These are phyloP conservation scores for Ammospiza caudacuta DNA, from an alignment of 2,113 vertebrate genomes.

Conservation along the genomic window DNA sequence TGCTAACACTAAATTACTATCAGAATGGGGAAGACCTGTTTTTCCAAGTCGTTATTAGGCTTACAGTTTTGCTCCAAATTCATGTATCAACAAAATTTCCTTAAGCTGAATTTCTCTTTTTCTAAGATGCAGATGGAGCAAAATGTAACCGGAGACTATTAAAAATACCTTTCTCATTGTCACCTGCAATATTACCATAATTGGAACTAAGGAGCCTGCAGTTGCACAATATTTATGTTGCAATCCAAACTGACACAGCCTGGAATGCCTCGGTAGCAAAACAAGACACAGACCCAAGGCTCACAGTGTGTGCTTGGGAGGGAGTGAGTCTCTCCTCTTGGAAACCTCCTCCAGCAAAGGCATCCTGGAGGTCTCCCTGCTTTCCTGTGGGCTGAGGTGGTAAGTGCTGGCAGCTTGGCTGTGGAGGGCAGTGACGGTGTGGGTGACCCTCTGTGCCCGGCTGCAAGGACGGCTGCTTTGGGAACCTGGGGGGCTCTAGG, in stretches of 20 bases:
- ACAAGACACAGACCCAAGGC: background rate
- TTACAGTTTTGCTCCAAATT: background rate
- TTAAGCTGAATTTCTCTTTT: background rate
- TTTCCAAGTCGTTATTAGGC: background rate
- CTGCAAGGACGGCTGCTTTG: background rate
- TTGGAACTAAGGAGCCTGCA: conserved; percentile 29
- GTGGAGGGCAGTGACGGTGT: rapidly evolving
- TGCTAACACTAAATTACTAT: background rate
- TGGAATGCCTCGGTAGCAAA: conserved; percentile 11
- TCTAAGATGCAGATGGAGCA: background rate
- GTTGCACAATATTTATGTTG: conserved; percentile 55
- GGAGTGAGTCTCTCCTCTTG: background rate
- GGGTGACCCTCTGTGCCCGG: background rate
- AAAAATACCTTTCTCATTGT: conserved; percentile 25
- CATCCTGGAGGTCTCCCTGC: background rate
- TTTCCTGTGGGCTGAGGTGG: rapidly evolving
- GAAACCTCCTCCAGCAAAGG: background rate
- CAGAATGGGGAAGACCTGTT: background rate
- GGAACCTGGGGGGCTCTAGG: background rate
- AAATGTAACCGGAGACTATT: background rate
- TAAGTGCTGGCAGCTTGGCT: background rate
- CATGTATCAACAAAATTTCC: background rate
- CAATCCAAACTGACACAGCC: conserved; percentile 26
- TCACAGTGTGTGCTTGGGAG: rapidly evolving
- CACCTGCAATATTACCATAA: conserved; percentile 19